Conservation (phyloP, 2,888 invertebrate genomes). For the Tiphia femorata region DNA sequence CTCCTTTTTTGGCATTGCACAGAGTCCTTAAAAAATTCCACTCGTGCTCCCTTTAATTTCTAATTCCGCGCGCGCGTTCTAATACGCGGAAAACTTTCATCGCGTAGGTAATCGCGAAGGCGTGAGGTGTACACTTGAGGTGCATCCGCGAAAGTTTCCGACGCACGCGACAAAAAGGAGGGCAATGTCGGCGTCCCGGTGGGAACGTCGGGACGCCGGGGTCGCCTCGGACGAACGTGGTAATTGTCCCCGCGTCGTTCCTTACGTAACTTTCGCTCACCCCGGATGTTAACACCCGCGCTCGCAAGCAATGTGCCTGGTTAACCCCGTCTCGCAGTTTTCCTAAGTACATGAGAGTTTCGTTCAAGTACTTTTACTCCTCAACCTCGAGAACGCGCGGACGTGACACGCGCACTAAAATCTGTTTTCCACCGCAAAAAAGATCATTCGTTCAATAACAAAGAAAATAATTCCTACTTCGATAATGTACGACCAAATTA, state of each 20-base stretch:
- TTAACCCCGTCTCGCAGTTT: slow-evolving; percentile 22
- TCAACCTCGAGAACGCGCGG: no score
- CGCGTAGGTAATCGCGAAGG: not conserved
- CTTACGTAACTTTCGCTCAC: slow-evolving; percentile 21
- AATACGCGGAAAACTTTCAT: not conserved
- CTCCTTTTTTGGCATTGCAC: no score
- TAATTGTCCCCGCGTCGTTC: slow-evolving; percentile 21
- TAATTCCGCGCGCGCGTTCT: no score
- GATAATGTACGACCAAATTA: no score
- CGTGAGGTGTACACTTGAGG: not conserved
- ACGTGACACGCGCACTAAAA: no score
- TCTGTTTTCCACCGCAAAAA: no score
- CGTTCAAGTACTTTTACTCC: slow-evolving; percentile 2
- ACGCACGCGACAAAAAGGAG: not conserved
- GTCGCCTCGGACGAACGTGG: slow-evolving; percentile 14
- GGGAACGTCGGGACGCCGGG: slow-evolving; percentile 12
- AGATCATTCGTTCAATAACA: no score
- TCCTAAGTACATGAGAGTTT: slow-evolving; percentile 4
- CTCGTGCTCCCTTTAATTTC: no score
- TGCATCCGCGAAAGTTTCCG: no score
- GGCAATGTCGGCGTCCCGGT: not conserved
- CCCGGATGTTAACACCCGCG: slow-evolving; percentile 32
- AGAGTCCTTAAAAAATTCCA: no score
- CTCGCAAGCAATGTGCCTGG: slow-evolving; percentile 18
- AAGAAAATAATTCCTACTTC: no score